Evolutionary conservation across 64 coral and sea anemone species (phyloP).

Genomic region (Stylophora pistillata): DNA sequence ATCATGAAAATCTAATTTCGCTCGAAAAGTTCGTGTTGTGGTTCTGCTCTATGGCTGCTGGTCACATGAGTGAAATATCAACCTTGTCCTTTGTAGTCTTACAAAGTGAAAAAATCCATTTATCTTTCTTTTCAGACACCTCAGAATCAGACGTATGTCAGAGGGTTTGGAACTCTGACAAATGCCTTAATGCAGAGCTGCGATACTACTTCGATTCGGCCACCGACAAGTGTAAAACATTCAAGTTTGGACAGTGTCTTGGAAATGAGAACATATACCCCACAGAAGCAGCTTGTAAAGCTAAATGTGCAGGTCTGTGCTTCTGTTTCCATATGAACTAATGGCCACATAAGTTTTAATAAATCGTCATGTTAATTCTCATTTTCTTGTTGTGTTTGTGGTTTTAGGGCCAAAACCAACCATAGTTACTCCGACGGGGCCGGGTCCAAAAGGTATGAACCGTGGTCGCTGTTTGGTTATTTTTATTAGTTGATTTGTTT

Average conservation of each 20-base stretch:
- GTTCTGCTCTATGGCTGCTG: too few species aligned
- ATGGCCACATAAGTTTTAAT: too few species aligned
- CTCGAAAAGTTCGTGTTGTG: too few species aligned
- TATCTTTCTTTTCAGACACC: neutral
- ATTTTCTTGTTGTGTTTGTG: neutral
- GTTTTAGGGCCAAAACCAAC: conserved; percentile 68
- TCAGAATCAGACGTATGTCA: conserved; percentile 52
- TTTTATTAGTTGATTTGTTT: neutral
- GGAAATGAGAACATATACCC: conserved; percentile 81
- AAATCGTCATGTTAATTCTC: neutral
- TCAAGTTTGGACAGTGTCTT: conserved; percentile 74
- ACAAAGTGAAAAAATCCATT: neutral
- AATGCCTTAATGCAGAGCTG: conserved; percentile 61
- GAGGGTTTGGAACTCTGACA: conserved; percentile 66
- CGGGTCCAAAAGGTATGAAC: conserved; percentile 53
- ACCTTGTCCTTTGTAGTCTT: neutral
- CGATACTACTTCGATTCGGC: conserved; percentile 66
- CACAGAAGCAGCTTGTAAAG: conserved; percentile 58
- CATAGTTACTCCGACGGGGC: conserved; percentile 66
- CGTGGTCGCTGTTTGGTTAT: neutral
- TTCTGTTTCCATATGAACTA: conserved; percentile 2
- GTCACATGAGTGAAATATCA: neutral
- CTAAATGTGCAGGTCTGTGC: conserved; percentile 53
- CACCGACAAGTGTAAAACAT: conserved; percentile 36
- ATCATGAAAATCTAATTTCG: too few species aligned